These are phyloP conservation scores for Pseudoips prasinana DNA, from an alignment of 2,888 invertebrate species.

Conservation along the genomic window DNA sequence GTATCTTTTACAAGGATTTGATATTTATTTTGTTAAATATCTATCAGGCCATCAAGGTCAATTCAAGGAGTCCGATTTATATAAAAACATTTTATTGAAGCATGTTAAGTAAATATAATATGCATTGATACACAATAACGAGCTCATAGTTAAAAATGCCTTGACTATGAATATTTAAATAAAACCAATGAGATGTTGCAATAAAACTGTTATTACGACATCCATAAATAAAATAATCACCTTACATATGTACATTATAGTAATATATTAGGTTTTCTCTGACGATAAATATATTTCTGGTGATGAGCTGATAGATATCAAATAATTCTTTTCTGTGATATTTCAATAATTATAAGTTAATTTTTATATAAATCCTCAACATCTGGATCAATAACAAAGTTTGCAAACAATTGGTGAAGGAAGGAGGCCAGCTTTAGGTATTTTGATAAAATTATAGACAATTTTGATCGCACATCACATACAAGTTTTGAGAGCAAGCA, in stretches of 20 bases:
- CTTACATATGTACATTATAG: too few relatives aligned
- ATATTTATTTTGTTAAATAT: constrained; percentile 3
- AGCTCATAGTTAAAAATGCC: constrained; percentile 15
- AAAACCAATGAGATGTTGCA: too few relatives aligned
- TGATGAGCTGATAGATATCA: constrained; percentile 18
- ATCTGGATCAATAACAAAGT: constrained; percentile 59
- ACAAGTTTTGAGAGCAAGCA: constrained; percentile 66
- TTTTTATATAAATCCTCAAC: constrained; percentile 25
- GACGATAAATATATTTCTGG: constrained; percentile 11
- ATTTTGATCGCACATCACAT: constrained; percentile 59
- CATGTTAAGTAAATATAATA: constrained; percentile 6
- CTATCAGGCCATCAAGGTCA: constrained; percentile 13
- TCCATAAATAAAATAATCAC: too few relatives aligned
- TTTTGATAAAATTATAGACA: constrained; percentile 45
- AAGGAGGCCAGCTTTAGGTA: constrained; percentile 86
- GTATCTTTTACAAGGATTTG: too few relatives aligned
- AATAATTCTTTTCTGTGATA: too few relatives aligned
- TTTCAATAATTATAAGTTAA: constrained; percentile 1
- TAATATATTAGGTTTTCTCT: too few relatives aligned
- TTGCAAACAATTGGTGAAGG: constrained; percentile 94
- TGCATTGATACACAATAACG: constrained; percentile 23
- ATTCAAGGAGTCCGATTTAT: not conserved
- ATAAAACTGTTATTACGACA: too few relatives aligned
- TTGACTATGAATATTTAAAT: too few relatives aligned
- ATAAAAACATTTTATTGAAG: not conserved